phyloP scores from a whole-genome alignment of 2,888 invertebrate genomes.

The Adelognathus sp. region DNA sequence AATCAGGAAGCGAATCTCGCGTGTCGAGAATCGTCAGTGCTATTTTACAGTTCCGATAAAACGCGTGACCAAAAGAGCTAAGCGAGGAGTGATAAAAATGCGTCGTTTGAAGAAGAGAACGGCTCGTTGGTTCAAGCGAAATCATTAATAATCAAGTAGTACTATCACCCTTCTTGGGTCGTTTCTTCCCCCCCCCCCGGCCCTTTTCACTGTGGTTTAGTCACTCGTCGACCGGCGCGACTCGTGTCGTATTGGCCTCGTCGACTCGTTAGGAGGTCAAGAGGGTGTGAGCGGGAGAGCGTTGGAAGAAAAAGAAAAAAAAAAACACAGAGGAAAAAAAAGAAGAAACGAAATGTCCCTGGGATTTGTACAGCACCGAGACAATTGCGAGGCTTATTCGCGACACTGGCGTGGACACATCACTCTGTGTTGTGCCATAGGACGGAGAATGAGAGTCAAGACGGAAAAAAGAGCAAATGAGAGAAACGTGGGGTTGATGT shows the following conservation, averaged over 20 bases:
- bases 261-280: constrained; percentile 46
- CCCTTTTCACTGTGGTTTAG: not conserved
- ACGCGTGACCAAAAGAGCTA: constrained; percentile 26
- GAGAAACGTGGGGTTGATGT: constrained; percentile 21
- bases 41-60: not conserved
- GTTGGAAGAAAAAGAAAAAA: not conserved
- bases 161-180: not conserved
- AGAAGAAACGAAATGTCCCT: constrained; percentile 65
- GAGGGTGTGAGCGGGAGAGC: constrained; percentile 29
- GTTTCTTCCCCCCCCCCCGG: not conserved
- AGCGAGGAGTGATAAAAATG: not conserved
- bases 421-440: constrained; percentile 58
- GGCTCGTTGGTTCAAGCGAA: constrained; percentile 16
- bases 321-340: constrained; percentile 52
- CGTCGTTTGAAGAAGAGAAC: not conserved
- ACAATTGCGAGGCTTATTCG: constrained; percentile 73
- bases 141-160: constrained; percentile 38
- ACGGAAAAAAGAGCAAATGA: constrained; percentile 5
- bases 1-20: constrained; percentile 17
- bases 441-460: constrained; percentile 24
- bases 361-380: constrained; percentile 66
- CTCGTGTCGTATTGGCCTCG: constrained; percentile 46
- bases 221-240: constrained; percentile 17
- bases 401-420: constrained; percentile 72
- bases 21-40: not conserved